Evolutionary conservation across 1,140 invertebrate genomes (phyloP).

Genomic region (Bombus pascuorum): DNA sequence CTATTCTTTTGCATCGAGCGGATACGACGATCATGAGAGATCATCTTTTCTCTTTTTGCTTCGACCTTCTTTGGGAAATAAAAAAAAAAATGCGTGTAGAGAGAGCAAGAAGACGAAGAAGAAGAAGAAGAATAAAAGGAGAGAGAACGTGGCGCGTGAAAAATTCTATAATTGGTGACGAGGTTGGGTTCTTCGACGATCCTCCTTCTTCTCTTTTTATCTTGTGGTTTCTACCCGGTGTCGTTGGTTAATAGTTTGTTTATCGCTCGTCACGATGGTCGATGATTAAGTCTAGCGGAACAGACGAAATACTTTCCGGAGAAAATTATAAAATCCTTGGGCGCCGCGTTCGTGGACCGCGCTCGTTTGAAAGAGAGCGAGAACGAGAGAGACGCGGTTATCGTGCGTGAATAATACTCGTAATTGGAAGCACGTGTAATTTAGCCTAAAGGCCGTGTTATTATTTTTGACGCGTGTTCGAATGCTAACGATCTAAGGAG

Average conservation of each 20-base stretch:
- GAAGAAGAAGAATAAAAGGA: too few relatives aligned
- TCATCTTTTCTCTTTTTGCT: background rate
- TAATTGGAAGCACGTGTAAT: slow-evolving; percentile 67
- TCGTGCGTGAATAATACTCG: slow-evolving; percentile 65
- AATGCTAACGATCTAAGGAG: slow-evolving; percentile 55
- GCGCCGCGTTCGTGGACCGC: background rate
- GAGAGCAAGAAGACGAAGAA: too few relatives aligned
- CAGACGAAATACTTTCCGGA: slow-evolving; percentile 46
- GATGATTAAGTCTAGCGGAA: slow-evolving; percentile 33
- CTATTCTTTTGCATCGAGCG: background rate
- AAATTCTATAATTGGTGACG: slow-evolving; percentile 41
- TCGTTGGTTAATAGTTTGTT: slow-evolving; percentile 45
- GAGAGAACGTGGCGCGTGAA: background rate
- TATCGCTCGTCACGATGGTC: slow-evolving; percentile 7
- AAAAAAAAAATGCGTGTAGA: background rate
- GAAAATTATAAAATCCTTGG: slow-evolving; percentile 39
- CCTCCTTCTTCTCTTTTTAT: background rate
- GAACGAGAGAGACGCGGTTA: slow-evolving; percentile 33
- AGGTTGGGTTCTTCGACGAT: background rate
- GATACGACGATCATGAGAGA: slow-evolving; percentile 21
- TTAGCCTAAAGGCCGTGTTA: slow-evolving; percentile 59
- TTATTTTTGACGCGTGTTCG: slow-evolving; percentile 61
- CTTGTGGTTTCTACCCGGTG: too few relatives aligned
- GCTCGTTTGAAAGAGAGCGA: slow-evolving; percentile 13
- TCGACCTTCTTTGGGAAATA: background rate